These are phyloP conservation scores for Marasmarcha lunaedactyla DNA, from an alignment of 2,888 invertebrate genomes.

Conservation along the genomic window DNA sequence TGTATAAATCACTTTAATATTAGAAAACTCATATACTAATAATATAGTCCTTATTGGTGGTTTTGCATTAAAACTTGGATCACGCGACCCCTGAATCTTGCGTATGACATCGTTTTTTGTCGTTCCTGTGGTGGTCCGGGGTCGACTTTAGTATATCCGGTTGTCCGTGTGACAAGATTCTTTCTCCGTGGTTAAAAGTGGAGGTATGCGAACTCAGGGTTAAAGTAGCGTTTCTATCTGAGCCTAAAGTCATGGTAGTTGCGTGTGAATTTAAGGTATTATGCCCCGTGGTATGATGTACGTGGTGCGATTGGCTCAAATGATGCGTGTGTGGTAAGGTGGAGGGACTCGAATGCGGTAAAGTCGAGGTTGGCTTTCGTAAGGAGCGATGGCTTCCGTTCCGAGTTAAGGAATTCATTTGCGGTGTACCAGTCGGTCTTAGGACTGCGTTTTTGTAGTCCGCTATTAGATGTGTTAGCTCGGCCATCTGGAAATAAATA, in stretches of 20 bases:
- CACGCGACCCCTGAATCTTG: slow-evolving; percentile 59
- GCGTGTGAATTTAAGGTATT: slow-evolving; percentile 73
- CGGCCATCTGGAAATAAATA: slow-evolving; percentile 77
- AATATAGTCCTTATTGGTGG: too few species aligned
- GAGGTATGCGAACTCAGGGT: slow-evolving; percentile 53
- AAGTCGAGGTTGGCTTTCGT: slow-evolving; percentile 41
- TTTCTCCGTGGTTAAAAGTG: slow-evolving; percentile 35
- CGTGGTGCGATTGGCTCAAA: slow-evolving; percentile 29
- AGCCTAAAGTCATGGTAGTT: slow-evolving; percentile 50
- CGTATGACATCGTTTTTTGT: slow-evolving; percentile 49
- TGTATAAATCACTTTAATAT: too few species aligned
- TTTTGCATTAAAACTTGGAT: too few species aligned
- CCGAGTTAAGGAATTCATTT: slow-evolving; percentile 81
- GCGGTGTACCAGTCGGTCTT: slow-evolving; percentile 79
- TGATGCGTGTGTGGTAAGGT: slow-evolving; percentile 45
- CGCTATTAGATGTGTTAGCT: slow-evolving; percentile 90
- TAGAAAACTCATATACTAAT: too few species aligned
- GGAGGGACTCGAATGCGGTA: slow-evolving; percentile 56
- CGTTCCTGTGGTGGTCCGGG: slow-evolving; percentile 78
- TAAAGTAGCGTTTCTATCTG: slow-evolving; percentile 39
- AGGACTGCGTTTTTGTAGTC: slow-evolving; percentile 94
- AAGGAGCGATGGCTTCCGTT: slow-evolving; percentile 77
- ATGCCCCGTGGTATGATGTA: slow-evolving; percentile 56
- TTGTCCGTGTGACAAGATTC: slow-evolving; percentile 68
- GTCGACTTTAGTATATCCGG: slow-evolving; percentile 90